Percentiles rank a stretch among this genome's conserved stretches.
phyloP scores from a whole-genome alignment of 2,113 vertebrate genomes.

The Takifugu flavidus region DNA sequence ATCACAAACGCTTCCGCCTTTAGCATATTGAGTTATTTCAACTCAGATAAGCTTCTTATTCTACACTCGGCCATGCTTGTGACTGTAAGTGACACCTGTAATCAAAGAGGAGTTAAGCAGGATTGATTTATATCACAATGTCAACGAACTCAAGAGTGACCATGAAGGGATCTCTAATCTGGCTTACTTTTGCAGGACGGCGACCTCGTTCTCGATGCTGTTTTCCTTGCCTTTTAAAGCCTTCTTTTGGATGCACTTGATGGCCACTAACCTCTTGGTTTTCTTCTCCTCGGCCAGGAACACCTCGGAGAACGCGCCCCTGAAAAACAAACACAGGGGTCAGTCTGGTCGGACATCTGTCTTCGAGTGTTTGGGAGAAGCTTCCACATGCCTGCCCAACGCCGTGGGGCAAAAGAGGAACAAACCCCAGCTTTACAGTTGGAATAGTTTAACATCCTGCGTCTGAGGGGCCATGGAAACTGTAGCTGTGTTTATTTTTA shows the following conservation, averaged over 20 bases:
- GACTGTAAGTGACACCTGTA: no score
- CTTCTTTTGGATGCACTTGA: conserved; percentile 97
- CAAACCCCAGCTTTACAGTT: not conserved
- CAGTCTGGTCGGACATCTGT: conserved; percentile 14
- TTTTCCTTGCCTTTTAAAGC: conserved; percentile 94
- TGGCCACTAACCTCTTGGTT: conserved; percentile 88
- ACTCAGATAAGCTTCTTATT: no score
- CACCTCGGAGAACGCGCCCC: conserved; percentile 97
- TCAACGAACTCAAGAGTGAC: no score
- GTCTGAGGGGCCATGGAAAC: not conserved
- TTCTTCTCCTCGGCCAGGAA: conserved; percentile 92
- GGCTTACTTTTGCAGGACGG: conserved; percentile 92
- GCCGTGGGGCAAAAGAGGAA: not conserved
- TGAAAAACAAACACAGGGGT: conserved; percentile 65
- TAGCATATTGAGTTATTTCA: no score
- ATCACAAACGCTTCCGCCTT: no score
- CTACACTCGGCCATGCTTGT: no score
- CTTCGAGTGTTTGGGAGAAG: not conserved
- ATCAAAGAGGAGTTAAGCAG: no score
- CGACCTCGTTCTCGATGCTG: conserved; percentile 98
- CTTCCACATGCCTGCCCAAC: conserved; percentile 1
- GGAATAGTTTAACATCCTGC: no score
- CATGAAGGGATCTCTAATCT: not conserved
- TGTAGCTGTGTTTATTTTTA: conserved; percentile 39
- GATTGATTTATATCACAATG: no score